Conservation (phyloP, 2,888 invertebrate species). For the Melieria omissa region DNA sequence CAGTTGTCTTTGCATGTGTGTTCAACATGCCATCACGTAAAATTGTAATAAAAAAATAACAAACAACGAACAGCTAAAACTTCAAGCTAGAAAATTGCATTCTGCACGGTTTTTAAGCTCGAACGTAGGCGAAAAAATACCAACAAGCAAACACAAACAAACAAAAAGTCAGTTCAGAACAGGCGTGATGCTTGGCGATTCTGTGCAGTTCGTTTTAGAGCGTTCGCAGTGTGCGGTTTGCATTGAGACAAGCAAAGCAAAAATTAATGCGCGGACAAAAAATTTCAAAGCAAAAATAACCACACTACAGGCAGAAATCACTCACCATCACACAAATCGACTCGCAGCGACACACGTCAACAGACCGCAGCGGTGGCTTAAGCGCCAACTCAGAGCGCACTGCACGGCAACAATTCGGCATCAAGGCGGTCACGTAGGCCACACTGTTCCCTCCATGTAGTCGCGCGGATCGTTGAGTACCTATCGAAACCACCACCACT, state of each 20-base stretch:
- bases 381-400: background rate
- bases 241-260: background rate
- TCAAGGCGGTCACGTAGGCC: constrained; percentile 41
- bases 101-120: too few species aligned
- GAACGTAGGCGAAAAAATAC: background rate
- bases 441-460: background rate
- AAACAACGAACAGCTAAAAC: too few species aligned
- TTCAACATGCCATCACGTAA: background rate
- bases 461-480: background rate
- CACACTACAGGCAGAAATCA: constrained; percentile 9
- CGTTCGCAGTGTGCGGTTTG: background rate
- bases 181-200: background rate
- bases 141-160: background rate
- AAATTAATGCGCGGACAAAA: background rate
- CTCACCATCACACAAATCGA: background rate
- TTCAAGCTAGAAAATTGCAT: too few species aligned
- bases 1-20: background rate
- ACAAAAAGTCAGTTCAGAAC: background rate
- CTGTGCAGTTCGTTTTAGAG: background rate
- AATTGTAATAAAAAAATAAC: background rate
- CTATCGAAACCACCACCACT: too few species aligned
- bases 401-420: constrained; percentile 1
- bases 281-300: background rate
- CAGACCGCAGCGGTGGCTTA: background rate
- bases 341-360: constrained; percentile 10